Conservation (phyloP, 2,888 invertebrate species). For the Acronicta leporina region DNA sequence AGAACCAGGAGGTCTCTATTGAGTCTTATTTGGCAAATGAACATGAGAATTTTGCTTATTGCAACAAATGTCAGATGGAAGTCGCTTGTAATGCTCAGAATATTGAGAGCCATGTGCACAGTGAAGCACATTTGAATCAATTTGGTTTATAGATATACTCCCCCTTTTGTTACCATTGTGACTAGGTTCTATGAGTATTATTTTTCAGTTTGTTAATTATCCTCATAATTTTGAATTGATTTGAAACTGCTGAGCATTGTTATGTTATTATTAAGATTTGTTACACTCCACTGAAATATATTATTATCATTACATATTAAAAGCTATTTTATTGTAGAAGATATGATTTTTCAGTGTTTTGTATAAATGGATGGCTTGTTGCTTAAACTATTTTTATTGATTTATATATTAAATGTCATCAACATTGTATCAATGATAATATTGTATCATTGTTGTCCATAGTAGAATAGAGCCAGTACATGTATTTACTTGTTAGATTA, state of each 20-base stretch:
- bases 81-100: conserved; percentile 64
- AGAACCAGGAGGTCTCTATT: conserved; percentile 68
- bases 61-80: conserved; percentile 70
- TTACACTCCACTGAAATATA: conserved; percentile 37
- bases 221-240: conserved; percentile 17
- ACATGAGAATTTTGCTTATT: conserved; percentile 70
- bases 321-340: conserved; percentile 24
- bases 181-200: conserved; percentile 44
- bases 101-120: conserved; percentile 71
- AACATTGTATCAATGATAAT: no score
- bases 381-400: background rate
- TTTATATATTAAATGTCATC: no score
- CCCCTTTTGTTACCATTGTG: conserved; percentile 26
- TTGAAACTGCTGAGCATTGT: conserved; percentile 35
- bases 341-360: background rate
- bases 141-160: conserved; percentile 58
- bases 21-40: conserved; percentile 66
- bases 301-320: conserved; percentile 16
- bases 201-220: conserved; percentile 44
- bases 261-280: conserved; percentile 47
- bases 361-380: background rate
- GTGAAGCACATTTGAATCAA: conserved; percentile 68
- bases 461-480: conserved; percentile 22
- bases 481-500: conserved; percentile 28
- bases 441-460: background rate